Evolutionary conservation across 2,797 vertebrate species (phyloP).

Genomic region (Amazona ochrocephala): DNA sequence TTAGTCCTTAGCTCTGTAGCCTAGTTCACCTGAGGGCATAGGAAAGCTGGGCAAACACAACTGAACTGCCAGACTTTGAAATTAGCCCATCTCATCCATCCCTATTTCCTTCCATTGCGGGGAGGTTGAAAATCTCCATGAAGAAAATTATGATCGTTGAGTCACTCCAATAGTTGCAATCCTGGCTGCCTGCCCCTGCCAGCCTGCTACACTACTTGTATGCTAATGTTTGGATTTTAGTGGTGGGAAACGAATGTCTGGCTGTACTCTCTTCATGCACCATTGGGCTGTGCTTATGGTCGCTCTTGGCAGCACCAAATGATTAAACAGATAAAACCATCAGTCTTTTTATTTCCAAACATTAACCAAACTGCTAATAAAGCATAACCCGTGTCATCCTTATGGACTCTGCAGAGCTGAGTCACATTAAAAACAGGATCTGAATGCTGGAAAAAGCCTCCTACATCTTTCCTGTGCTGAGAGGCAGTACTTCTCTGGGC

Average conservation of each 20-base stretch:
- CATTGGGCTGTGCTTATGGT: conserved; percentile 30
- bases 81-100: background rate
- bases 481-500: background rate
- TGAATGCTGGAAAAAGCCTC: conserved; percentile 65
- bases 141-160: conserved; percentile 23
- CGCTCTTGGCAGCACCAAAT: conserved; percentile 51
- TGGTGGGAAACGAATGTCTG: conserved; percentile 34
- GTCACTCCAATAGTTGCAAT: conserved; percentile 16
- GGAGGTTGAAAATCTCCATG: conserved; percentile 1
- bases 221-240: conserved; percentile 49
- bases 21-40: background rate
- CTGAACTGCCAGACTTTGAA: background rate
- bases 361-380: conserved; percentile 75
- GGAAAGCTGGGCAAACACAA: background rate
- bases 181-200: conserved; percentile 54
- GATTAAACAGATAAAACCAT: conserved; percentile 70
- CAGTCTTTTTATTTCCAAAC: conserved; percentile 73
- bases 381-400: conserved; percentile 42
- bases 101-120: background rate
- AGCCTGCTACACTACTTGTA: conserved; percentile 43
- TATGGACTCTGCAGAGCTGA: conserved; percentile 65
- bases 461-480: conserved; percentile 40
- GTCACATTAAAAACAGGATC: conserved; percentile 71
- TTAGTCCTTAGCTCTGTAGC: background rate
- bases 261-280: conserved; percentile 1